A percentile compares a stretch with the other conserved stretches of the same genome.
phyloP scores from a whole-genome alignment of 2,888 invertebrate genomes.

The Iselma pallidipennis region DNA sequence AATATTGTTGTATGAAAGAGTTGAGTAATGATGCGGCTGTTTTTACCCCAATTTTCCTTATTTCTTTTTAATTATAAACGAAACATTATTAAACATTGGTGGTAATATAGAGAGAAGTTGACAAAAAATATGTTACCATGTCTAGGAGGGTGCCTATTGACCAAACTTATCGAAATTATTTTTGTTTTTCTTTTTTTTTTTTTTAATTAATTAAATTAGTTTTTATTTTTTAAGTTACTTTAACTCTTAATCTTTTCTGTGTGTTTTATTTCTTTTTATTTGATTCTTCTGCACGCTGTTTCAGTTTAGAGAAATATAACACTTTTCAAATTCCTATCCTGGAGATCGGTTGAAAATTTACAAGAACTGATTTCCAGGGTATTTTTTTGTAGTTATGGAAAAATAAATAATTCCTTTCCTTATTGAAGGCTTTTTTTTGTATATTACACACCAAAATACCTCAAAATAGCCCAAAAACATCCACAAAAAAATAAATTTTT shows the following conservation, averaged over 20 bases:
- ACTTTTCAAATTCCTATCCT: slow-evolving; percentile 28
- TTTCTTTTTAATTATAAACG: slow-evolving; percentile 24
- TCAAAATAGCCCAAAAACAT: too few relatives aligned
- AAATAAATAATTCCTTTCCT: slow-evolving; percentile 26
- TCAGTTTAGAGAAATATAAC: slow-evolving; percentile 28
- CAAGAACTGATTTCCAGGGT: too few relatives aligned
- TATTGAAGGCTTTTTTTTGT: slow-evolving; percentile 17
- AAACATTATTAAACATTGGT: slow-evolving; percentile 48
- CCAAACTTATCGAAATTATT: slow-evolving; percentile 31
- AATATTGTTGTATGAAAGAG: slow-evolving; percentile 46
- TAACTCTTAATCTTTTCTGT: too few relatives aligned
- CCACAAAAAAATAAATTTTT: too few relatives aligned
- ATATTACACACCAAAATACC: slow-evolving; percentile 2
- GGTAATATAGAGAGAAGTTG: slow-evolving; percentile 15
- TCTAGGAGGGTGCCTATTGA: slow-evolving; percentile 49
- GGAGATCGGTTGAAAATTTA: slow-evolving; percentile 6
- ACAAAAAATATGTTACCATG: slow-evolving; percentile 50
- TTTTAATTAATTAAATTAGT: too few relatives aligned
- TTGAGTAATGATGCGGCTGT: slow-evolving; percentile 25
- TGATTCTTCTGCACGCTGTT: slow-evolving; percentile 27
- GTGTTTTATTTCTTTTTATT: background rate
- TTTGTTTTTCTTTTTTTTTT: too few relatives aligned
- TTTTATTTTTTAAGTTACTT: slow-evolving; percentile 22
- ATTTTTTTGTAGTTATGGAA: slow-evolving; percentile 24
- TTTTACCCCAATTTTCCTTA: too few relatives aligned